phyloP scores from a whole-genome alignment of 1,140 invertebrate species.

The Ectropis grisescens region DNA sequence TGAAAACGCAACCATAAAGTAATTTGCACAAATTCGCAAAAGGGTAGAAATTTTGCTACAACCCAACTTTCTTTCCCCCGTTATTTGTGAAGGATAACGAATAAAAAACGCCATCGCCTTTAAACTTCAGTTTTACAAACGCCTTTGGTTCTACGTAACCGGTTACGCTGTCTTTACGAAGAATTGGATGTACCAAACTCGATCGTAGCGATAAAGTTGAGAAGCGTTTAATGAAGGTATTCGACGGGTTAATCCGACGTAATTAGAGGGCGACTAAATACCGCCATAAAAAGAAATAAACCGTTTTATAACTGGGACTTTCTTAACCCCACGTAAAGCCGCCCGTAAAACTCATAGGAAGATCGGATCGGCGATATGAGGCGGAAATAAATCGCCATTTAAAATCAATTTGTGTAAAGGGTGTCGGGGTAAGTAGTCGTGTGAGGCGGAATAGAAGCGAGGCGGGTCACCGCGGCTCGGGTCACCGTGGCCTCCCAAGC shows the following conservation, averaged over 20 bases:
- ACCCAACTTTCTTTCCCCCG: constrained; percentile 39
- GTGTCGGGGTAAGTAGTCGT: constrained; percentile 25
- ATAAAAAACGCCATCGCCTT: constrained; percentile 28
- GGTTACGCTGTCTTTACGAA: constrained; percentile 2
- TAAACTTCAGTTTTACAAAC: constrained; percentile 41
- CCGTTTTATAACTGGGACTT: constrained; percentile 60
- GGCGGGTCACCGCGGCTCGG: constrained; percentile 4
- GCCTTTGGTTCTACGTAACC: constrained; percentile 18
- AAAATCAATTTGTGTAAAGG: constrained; percentile 69
- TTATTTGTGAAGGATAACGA: constrained; percentile 31
- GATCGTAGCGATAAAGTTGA: constrained; percentile 6
- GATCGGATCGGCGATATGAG: constrained; percentile 64
- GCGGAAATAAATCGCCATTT: constrained; percentile 53
- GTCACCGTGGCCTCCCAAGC: constrained; percentile 3
- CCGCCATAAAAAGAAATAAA: constrained; percentile 55
- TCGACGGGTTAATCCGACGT: constrained; percentile 23
- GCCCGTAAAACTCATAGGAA: constrained; percentile 63
- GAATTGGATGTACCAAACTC: constrained; percentile 1
- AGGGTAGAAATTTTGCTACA: constrained; percentile 45
- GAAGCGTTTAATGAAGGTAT: constrained; percentile 18
- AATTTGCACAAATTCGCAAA: constrained; percentile 67
- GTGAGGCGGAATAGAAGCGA: no score
- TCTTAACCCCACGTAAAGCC: constrained; percentile 61
- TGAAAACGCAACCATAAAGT: constrained; percentile 55
- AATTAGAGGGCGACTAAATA: constrained; percentile 38